phyloP scores from a whole-genome alignment of 2,797 vertebrate species.

The Cottoperca gobio region DNA sequence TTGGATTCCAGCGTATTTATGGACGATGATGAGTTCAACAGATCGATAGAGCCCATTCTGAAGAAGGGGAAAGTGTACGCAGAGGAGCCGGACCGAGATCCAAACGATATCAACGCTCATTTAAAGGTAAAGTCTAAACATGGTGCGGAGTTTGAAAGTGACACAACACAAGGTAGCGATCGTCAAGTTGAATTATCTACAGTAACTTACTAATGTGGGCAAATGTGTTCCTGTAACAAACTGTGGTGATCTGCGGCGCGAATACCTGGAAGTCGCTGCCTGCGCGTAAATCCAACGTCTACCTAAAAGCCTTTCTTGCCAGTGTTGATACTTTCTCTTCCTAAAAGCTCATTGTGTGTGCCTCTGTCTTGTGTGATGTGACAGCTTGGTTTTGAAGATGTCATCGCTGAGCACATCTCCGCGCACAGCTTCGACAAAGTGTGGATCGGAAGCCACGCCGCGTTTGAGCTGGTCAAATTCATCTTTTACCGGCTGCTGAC shows the following conservation, averaged over 20 bases:
- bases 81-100: slow-evolving; percentile 84
- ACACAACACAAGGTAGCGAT: neutral
- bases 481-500: slow-evolving; percentile 91
- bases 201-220: neutral
- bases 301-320: slow-evolving; percentile 7
- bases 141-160: neutral
- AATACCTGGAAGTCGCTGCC: slow-evolving; percentile 65
- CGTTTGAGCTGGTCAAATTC: slow-evolving; percentile 92
- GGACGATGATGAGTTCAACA: slow-evolving; percentile 84
- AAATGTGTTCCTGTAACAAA: neutral
- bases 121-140: slow-evolving; percentile 84
- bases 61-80: slow-evolving; percentile 77
- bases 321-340: neutral
- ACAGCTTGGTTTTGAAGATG: slow-evolving; percentile 93
- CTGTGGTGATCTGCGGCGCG: neutral
- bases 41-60: slow-evolving; percentile 83
- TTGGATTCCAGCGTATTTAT: slow-evolving; percentile 89
- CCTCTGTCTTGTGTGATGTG: slow-evolving; percentile 2
- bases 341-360: neutral
- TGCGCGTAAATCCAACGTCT: slow-evolving; percentile 46
- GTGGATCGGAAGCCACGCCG: slow-evolving; percentile 95
- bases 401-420: slow-evolving; percentile 92
- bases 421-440: slow-evolving; percentile 93
- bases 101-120: slow-evolving; percentile 86
- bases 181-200: neutral